Evolutionary conservation across 2,797 vertebrate species (phyloP).

Genomic region (Pyrrhura leucotis): DNA sequence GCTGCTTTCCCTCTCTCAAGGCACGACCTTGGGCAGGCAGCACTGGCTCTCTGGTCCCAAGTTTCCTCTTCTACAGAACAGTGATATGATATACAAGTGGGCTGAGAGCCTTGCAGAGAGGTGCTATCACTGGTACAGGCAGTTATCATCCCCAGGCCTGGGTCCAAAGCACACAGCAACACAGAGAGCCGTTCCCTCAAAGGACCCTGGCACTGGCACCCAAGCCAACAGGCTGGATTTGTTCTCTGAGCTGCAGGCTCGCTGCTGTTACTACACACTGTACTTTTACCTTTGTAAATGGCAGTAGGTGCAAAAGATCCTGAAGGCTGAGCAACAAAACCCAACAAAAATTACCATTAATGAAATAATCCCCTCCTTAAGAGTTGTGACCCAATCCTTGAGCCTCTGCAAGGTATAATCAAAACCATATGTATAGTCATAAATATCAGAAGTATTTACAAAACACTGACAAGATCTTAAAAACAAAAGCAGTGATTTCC

Average conservation of each 20-base stretch:
- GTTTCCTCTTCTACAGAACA: slow-evolving; percentile 13
- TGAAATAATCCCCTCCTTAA: background rate
- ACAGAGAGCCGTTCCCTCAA: background rate
- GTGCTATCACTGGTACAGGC: background rate
- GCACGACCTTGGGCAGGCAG: background rate
- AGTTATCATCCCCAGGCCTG: background rate
- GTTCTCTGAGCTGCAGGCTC: background rate
- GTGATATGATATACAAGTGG: slow-evolving; percentile 27
- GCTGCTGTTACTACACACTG: rapidly evolving
- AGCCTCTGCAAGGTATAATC: background rate
- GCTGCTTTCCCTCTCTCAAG: background rate
- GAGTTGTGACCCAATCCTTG: background rate
- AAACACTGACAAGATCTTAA: slow-evolving; percentile 52
- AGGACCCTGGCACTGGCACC: background rate
- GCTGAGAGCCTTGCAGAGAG: slow-evolving; percentile 44
- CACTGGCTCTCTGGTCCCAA: background rate
- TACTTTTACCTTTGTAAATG: background rate
- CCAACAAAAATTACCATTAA: background rate
- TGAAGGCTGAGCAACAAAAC: background rate
- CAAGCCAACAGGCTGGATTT: background rate
- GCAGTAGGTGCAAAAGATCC: background rate
- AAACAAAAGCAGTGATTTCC: slow-evolving; percentile 60
- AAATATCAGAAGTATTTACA: slow-evolving; percentile 50
- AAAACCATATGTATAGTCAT: background rate
- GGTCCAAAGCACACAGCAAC: background rate